phyloP scores from a whole-genome alignment of 2,113 vertebrate genomes.

The Alaudala cheleensis region DNA sequence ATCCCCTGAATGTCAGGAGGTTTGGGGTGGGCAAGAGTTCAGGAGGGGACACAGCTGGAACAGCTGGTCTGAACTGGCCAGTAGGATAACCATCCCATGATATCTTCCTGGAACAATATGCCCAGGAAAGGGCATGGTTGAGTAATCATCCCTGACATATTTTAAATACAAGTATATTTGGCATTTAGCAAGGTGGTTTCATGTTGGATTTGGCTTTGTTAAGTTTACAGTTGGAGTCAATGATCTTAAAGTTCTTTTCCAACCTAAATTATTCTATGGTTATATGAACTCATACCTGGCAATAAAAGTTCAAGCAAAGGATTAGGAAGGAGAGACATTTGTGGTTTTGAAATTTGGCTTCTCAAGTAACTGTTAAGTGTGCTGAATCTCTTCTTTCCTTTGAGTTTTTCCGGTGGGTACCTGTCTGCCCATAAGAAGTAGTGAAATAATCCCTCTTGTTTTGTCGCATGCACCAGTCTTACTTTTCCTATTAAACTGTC shows the following conservation, averaged over 20 bases:
- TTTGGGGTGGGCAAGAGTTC: neutral
- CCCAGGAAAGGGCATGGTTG: neutral
- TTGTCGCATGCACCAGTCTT: rapidly evolving
- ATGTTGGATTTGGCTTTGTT: neutral
- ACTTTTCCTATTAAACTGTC: neutral
- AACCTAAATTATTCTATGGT: neutral
- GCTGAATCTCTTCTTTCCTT: neutral
- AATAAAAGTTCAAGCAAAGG: neutral
- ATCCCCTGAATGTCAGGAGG: rapidly evolving
- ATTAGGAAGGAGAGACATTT: neutral
- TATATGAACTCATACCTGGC: neutral
- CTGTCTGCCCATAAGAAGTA: neutral
- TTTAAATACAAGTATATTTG: rapidly evolving
- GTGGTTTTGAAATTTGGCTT: neutral
- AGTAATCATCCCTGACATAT: neutral
- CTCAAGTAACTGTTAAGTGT: rapidly evolving
- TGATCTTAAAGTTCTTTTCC: neutral
- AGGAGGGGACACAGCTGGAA: neutral
- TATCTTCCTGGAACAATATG: neutral
- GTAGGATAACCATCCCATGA: neutral
- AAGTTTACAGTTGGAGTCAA: neutral
- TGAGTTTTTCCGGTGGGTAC: neutral
- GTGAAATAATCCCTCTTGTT: neutral
- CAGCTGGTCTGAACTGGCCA: neutral
- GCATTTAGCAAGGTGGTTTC: neutral